Evolutionary conservation across 2,113 vertebrate genomes (phyloP), one percentile per base, ranked within the genome.

Genomic region (Xiphophorus maculatus): DNA sequence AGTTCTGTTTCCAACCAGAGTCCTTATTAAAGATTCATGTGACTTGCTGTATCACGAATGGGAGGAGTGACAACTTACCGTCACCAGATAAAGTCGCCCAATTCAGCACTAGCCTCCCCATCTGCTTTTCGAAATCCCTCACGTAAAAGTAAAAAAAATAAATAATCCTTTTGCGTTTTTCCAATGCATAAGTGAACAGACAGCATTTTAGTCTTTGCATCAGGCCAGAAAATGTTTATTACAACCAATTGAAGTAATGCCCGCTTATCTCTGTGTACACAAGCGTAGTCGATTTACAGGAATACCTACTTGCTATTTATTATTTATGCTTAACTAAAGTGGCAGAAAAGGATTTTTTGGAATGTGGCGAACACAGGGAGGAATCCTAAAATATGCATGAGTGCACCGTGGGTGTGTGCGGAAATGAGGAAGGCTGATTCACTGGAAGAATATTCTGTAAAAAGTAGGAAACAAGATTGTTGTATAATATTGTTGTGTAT

Each of bases 11-110:
- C 67, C 22, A 11, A 58, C 63, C 29, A 1, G 35, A 70, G 67
- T 27, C 48, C 22, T 80, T 30, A 63, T 93, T 74, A 92, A 94
- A 91, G 61, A 90, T 94, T 88, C 33, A 93, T 88, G n/a, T 68
- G 66, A 77, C 77, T 79, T 82, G 48, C 76, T 28, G 69, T 0
- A 74, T 76, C 60, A 25, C n/a, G 71, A 66, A 73, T 2, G 19
- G 51, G 51, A 69, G 17, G 71, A 71, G 84, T 75, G 71, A 89
- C 76, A 71, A 37, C 10, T 65, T 14, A 8, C 15, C n/a, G 19
- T 62, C 63, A 27, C 72, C 66, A 22, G 19, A 81, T 76, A 64
- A 77, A 81, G 40, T 76, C 66, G 73, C 64, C 67, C 71, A 51
- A 19, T 79, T 11, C 42, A 69, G 79, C 77, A 72, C 78, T 82